These are phyloP conservation scores for Drosophila mimica DNA, from an alignment of 2,888 invertebrate genomes.

Conservation along the genomic window DNA sequence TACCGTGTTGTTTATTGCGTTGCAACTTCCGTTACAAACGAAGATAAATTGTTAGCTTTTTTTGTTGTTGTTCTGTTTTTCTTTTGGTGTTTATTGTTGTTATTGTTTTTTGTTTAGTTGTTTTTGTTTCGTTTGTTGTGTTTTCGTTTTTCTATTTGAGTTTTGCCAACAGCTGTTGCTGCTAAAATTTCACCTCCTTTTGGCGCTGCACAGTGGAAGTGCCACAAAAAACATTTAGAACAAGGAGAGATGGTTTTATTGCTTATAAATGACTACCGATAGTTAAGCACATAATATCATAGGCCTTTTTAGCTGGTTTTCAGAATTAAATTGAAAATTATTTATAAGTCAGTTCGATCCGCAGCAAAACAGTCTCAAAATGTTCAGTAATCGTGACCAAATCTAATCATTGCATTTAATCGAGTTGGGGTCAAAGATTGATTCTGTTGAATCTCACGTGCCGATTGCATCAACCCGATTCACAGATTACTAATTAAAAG, in stretches of 20 bases:
- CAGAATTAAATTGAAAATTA: slow-evolving; percentile 17
- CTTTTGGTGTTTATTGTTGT: slow-evolving; percentile 16
- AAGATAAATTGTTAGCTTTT: slow-evolving; percentile 74
- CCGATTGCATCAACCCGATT: background rate
- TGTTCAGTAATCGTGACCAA: background rate
- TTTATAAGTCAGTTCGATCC: slow-evolving; percentile 18
- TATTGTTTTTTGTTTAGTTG: slow-evolving; percentile 20
- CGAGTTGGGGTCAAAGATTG: slow-evolving; percentile 30
- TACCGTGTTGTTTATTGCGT: slow-evolving; percentile 74
- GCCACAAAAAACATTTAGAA: slow-evolving; percentile 10
- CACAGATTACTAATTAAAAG: background rate
- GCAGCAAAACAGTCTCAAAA: slow-evolving; percentile 1
- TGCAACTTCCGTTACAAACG: slow-evolving; percentile 78
- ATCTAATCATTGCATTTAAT: slow-evolving; percentile 23
- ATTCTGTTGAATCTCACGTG: slow-evolving; percentile 1
- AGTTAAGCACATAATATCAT: background rate
- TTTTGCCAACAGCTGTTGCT: slow-evolving; percentile 54
- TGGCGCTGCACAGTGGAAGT: slow-evolving; percentile 40
- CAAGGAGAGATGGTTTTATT: background rate
- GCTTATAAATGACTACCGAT: slow-evolving; percentile 9
- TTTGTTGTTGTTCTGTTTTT: slow-evolving; percentile 30
- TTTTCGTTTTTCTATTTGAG: slow-evolving; percentile 47
- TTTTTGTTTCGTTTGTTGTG: slow-evolving; percentile 25
- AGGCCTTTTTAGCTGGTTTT: slow-evolving; percentile 17
- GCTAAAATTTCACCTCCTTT: slow-evolving; percentile 42